phyloP scores from a whole-genome alignment of 2,888 invertebrate species.

The Vesta saturnalis region DNA sequence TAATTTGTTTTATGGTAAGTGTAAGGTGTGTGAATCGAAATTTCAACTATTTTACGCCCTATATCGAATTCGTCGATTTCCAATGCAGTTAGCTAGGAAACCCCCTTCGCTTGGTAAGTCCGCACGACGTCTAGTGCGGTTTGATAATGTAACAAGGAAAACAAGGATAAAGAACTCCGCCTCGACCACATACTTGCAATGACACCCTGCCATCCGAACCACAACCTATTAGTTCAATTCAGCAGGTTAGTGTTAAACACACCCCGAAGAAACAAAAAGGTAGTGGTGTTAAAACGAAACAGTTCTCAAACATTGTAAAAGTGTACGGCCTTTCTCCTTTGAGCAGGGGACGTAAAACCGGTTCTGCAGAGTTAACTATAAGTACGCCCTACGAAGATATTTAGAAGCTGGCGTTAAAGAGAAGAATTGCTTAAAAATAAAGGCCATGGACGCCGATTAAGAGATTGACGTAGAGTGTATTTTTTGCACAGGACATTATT shows the following conservation, averaged over 20 bases:
- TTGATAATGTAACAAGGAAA: no score
- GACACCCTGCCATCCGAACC: conserved; percentile 43
- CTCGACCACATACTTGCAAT: conserved; percentile 28
- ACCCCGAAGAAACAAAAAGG: background rate
- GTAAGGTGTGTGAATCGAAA: no score
- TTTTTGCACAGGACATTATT: conserved; percentile 24
- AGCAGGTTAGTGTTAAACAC: background rate
- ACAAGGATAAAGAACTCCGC: background rate
- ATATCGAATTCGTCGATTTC: no score
- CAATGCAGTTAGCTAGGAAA: no score
- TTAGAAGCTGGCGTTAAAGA: background rate
- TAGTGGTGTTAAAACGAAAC: background rate
- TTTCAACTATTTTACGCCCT: no score
- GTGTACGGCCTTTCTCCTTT: background rate
- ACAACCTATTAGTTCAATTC: conserved; percentile 21
- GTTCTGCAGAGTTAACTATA: background rate
- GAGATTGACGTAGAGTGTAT: background rate
- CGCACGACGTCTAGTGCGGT: no score
- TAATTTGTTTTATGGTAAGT: no score
- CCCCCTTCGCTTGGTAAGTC: no score
- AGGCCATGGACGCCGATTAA: background rate
- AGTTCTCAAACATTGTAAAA: background rate
- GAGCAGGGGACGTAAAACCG: background rate
- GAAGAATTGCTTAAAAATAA: conserved; percentile 4
- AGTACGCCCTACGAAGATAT: background rate